These are phyloP conservation scores for Ovis canadensis DNA, from an alignment of 2,113 vertebrate genomes.

Conservation along the genomic window DNA sequence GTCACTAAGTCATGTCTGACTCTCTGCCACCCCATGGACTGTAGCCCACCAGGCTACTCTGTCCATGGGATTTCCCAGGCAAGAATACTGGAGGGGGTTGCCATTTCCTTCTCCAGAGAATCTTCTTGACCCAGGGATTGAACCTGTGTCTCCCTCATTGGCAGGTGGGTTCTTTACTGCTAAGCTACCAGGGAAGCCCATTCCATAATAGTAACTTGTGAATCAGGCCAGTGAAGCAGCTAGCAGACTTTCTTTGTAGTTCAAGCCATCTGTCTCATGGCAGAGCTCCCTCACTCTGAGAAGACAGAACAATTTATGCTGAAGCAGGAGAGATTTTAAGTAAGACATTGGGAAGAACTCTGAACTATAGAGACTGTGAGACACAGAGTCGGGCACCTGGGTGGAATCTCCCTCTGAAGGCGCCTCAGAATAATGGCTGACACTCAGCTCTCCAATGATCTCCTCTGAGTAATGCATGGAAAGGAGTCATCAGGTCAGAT, in stretches of 20 bases:
- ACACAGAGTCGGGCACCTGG: not conserved
- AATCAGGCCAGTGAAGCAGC: not conserved
- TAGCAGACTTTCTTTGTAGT: not conserved
- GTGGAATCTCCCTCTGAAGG: not conserved
- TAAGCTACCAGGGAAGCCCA: not conserved
- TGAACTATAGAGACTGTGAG: not conserved
- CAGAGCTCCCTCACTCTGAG: not conserved
- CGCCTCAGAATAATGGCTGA: fast-evolving
- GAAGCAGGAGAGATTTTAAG: not conserved
- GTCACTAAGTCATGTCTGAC: not conserved
- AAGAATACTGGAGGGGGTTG: not conserved
- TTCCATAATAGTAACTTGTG: not conserved
- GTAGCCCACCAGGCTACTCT: not conserved
- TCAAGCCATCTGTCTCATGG: not conserved
- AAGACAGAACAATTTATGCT: not conserved
- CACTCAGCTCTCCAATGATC: not conserved
- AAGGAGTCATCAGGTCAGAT: not conserved
- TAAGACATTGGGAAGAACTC: not conserved
- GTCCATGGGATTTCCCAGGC: not conserved
- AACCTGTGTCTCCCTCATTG: not conserved
- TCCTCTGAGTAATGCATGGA: not conserved
- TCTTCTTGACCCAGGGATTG: not conserved
- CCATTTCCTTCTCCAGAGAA: not conserved
- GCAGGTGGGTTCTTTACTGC: not conserved
- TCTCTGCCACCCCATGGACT: not conserved